Evolutionary conservation across 2,888 invertebrate species (phyloP), one percentile per base, ranked within the genome.

Genomic region (Scrobipalpa atriplicella): DNA sequence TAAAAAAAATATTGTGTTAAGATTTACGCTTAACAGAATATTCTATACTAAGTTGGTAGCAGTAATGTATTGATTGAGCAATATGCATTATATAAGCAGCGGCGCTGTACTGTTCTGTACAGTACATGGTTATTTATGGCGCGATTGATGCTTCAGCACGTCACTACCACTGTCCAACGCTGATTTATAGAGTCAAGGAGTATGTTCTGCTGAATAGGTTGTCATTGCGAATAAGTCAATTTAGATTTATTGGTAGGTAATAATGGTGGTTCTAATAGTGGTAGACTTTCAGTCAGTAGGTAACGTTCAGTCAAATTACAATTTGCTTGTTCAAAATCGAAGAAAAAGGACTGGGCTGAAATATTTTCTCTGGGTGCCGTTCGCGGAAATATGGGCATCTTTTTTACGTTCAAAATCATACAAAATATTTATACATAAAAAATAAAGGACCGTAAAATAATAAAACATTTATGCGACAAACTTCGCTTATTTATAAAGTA

Each of bases 101-200:
- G 63, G 67, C 68, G 69, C 72, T 75, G 29, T 3, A 29, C 29
- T 3, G 29, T 73, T 70, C 69, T 68, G 72, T 72, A 74, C 73
- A 78, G 82, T 78, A 83, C 86, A 83, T 79, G 68, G 85, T 84
- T 86, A 85, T 87, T 87, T 86, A 87, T 82, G 70, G 76, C 68
- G 70, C 69, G 76, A 81, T 78, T 82, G 83, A 84, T 79, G 80
- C 75, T 79, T 79, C 71, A 75, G 70, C 71, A 74, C 85, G 85
- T 86, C 85, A 84, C 72, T 72, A 77, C 69, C 82, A 82, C 67
- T 73, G 75, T 76, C 66, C 78, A 78, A 71, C 75, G 73, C 78
- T 83, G 84, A 84, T 83, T 83, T 80, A 79, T 74, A 72, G 73
- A 75, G 78, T 62, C 19, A 66, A 64, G 39, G 43, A 16, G 52